A percentile compares a stretch with the other conserved stretches of the same genome.
These are phyloP conservation scores for Malurus alboscapulatus DNA, from an alignment of 2,113 vertebrate genomes.

Conservation along the genomic window DNA sequence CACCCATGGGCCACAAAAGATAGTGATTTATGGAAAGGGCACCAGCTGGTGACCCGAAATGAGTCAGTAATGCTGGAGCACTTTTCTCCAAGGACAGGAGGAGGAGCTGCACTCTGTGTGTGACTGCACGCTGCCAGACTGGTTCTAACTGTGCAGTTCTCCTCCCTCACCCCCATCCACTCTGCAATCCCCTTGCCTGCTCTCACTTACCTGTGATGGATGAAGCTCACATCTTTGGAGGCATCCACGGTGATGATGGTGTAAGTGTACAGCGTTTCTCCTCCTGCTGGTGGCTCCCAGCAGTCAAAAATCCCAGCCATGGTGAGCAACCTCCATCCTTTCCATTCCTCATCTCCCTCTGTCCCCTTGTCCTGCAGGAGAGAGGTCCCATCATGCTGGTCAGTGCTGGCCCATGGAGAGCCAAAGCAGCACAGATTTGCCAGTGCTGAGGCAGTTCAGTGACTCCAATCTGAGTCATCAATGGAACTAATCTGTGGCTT, in stretches of 20 bases:
- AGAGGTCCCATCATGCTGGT: not conserved
- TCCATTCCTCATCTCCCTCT: conserved; percentile 72
- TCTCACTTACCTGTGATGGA: conserved; percentile 84
- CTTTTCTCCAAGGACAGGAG: not conserved
- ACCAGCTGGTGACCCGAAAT: accelerated
- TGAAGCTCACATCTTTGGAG: conserved; percentile 80
- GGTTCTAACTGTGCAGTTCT: not conserved
- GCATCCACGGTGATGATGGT: conserved; percentile 90
- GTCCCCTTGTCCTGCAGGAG: conserved; percentile 7
- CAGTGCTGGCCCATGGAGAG: not conserved
- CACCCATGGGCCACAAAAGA: not conserved
- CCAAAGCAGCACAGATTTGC: not conserved
- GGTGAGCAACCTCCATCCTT: conserved; percentile 85
- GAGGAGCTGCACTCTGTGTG: not conserved
- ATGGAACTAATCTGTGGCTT: not conserved
- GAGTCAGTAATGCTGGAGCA: not conserved
- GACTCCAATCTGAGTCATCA: not conserved
- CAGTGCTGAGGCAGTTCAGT: not conserved
- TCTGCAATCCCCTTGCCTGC: not conserved
- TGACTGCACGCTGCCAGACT: accelerated
- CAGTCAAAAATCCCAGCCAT: conserved; percentile 97
- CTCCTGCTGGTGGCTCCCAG: conserved; percentile 86
- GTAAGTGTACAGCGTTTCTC: conserved; percentile 86
- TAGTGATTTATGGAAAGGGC: not conserved
- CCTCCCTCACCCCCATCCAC: not conserved